Base-by-base conservation (phyloP, 1,140 invertebrate genomes). In the Plodia interpunctella region DNA sequence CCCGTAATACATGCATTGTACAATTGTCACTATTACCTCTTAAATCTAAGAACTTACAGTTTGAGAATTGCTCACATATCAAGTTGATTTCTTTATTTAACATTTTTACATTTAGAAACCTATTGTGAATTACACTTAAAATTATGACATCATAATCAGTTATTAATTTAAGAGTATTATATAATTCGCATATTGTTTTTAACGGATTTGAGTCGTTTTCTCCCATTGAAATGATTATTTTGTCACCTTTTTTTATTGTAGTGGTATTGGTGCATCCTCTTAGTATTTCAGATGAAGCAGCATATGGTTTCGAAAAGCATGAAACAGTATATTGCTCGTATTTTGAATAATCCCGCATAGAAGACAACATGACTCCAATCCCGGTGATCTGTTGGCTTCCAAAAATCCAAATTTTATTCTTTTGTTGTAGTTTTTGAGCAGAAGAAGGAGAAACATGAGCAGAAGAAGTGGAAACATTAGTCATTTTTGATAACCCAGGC, bases 51-150 rank as follows among this genome's bases (percentile, higher is more conserved):
- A n/a, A 44, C 38, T 44, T 44, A 44, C 13, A 44, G 38, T 44
- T 44, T 3, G n/a, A 2, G 15, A 44, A 44, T 44, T 15, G 38
- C 15, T 44, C 38, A 15, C 38, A 44, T 15, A 44, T n/a, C 1
- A n/a, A n/a, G n/a, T 44, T 44, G n/a, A 44, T 44, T 44, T 44
- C 38, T 15, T 44, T n/a, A n/a, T 44, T 44, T 15, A 44, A 44
- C 13, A 44, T 15, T 3, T 44, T 44, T 15, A 15, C 38, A 44
- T 44, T 44, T 10, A 44, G 10, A 44, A 44, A 44, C 10, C 38
- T 44, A 44, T 44, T 15, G 4, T 44, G 5, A 44, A 15, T 44
- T 44, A 44, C 13, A 2, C 38, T 10, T 35, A 35, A 35, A 35
- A 35, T 35, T 35, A 35, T 35, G 4, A 35, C 32, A 35, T 35